A percentile compares a stretch with the other conserved stretches of the same genome.
These are phyloP conservation scores for Chaetodon auriga DNA, from an alignment of 2,113 vertebrate species.

Conservation along the genomic window DNA sequence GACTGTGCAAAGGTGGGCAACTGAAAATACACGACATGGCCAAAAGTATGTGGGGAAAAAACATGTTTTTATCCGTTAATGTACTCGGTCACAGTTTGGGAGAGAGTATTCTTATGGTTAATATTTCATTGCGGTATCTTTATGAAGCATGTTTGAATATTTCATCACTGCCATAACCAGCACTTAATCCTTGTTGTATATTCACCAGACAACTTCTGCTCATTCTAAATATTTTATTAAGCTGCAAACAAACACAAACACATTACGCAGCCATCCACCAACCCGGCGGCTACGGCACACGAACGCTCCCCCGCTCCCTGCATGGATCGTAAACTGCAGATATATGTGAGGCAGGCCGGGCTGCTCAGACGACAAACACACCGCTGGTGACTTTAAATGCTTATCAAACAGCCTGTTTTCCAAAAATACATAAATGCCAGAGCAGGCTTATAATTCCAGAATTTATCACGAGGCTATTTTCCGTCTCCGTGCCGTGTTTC, in stretches of 20 bases:
- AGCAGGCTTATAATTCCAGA: neutral
- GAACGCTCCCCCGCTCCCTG: neutral
- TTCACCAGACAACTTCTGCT: neutral
- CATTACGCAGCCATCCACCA: too few relatives aligned
- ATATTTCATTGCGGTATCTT: too few relatives aligned
- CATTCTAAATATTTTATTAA: neutral
- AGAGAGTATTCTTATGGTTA: too few relatives aligned
- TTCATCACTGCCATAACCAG: too few relatives aligned
- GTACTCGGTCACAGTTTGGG: too few relatives aligned
- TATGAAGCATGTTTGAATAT: too few relatives aligned
- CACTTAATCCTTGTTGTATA: neutral
- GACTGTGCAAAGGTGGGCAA: too few relatives aligned
- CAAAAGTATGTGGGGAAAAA: too few relatives aligned
- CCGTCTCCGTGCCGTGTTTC: neutral
- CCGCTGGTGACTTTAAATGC: neutral
- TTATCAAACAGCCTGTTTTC: neutral
- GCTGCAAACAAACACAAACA: too few relatives aligned
- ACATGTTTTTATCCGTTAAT: too few relatives aligned
- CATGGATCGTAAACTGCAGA: neutral
- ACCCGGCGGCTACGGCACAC: neutral
- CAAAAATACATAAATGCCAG: neutral
- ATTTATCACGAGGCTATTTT: neutral
- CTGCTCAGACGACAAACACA: neutral
- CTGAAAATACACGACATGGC: too few relatives aligned
- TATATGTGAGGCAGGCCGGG: neutral